Percentiles rank a stretch among this genome's conserved stretches.
Conservation (phyloP, 2,888 invertebrate species). For the Drosophila nigritarsus region DNA sequence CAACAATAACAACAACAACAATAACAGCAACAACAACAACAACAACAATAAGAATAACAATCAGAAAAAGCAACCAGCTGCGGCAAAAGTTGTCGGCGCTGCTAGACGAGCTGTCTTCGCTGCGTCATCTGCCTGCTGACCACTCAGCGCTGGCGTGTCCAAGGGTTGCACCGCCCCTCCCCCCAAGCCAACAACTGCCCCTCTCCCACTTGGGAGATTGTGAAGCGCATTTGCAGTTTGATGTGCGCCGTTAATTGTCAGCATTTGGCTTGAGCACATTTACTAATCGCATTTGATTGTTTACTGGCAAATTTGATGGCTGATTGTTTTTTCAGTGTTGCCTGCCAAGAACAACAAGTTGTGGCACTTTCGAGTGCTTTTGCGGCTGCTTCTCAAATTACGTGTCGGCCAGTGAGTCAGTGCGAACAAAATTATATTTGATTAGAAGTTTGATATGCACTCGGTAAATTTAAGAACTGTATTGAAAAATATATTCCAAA, state of each 20-base stretch:
- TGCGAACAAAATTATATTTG: neutral
- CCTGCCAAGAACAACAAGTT: slow-evolving; percentile 6
- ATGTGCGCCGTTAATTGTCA: slow-evolving; percentile 67
- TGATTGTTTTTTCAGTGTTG: slow-evolving; percentile 1
- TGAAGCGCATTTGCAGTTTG: slow-evolving; percentile 46
- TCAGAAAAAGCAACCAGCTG: slow-evolving; percentile 8
- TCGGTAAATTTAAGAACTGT: neutral
- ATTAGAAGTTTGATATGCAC: neutral
- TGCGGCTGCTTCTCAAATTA: slow-evolving; percentile 24
- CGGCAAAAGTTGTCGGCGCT: slow-evolving; percentile 21
- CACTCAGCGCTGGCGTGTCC: slow-evolving; percentile 51
- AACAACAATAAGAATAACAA: slow-evolving; percentile 6
- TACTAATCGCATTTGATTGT: slow-evolving; percentile 72
- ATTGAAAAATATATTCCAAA: neutral
- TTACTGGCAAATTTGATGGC: slow-evolving; percentile 49
- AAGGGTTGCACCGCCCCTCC: slow-evolving; percentile 3
- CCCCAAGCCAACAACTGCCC: neutral
- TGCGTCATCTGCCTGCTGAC: slow-evolving; percentile 62
- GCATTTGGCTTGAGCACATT: slow-evolving; percentile 68
- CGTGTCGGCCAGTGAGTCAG: slow-evolving; percentile 37
- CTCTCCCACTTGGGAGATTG: neutral
- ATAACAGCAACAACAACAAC: slow-evolving; percentile 17
- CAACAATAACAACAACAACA: slow-evolving; percentile 48
- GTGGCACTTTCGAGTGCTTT: neutral
- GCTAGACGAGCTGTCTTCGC: slow-evolving; percentile 72